phyloP scores from a whole-genome alignment of 2,113 vertebrate genomes.

The Cepphus grylle region DNA sequence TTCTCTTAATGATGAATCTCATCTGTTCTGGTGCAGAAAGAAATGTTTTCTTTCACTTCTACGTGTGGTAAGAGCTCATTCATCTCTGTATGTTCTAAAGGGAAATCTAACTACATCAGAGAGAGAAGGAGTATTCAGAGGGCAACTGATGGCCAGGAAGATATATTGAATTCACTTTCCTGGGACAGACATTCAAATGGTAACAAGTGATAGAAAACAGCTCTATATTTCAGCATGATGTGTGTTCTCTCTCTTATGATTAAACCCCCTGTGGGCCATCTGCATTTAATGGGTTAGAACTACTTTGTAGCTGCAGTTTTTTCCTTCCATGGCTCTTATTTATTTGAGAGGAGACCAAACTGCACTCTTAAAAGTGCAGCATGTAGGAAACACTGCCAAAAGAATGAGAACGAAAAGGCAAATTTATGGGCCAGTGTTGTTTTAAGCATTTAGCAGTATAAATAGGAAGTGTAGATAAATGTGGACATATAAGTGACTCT shows the following conservation, averaged over 20 bases:
- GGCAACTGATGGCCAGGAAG: slow-evolving; percentile 85
- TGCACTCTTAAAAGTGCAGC: slow-evolving; percentile 73
- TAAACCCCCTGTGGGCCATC: slow-evolving; percentile 79
- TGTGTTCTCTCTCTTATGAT: slow-evolving; percentile 76
- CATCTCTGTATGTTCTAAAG: slow-evolving; percentile 82
- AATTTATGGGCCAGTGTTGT: slow-evolving; percentile 78
- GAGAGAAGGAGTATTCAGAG: slow-evolving; percentile 78
- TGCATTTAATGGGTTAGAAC: slow-evolving; percentile 80
- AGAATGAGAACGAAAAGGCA: slow-evolving; percentile 69
- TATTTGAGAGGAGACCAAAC: slow-evolving; percentile 76
- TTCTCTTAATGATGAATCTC: slow-evolving; percentile 93
- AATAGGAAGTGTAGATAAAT: slow-evolving; percentile 79
- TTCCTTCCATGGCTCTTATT: slow-evolving; percentile 71
- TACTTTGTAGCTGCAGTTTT: slow-evolving; percentile 77
- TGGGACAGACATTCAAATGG: slow-evolving; percentile 80
- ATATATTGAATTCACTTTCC: slow-evolving; percentile 85
- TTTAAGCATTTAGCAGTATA: slow-evolving; percentile 81
- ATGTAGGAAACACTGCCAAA: slow-evolving; percentile 75
- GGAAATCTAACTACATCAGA: slow-evolving; percentile 80
- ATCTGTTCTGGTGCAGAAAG: slow-evolving; percentile 84
- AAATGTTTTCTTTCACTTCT: slow-evolving; percentile 85
- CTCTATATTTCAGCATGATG: slow-evolving; percentile 79
- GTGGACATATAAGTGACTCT: slow-evolving; percentile 66
- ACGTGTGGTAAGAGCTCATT: slow-evolving; percentile 85
- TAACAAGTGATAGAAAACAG: slow-evolving; percentile 87